Base-by-base conservation (phyloP, 2,113 vertebrate species). In the Larimichthys polyactis region DNA sequence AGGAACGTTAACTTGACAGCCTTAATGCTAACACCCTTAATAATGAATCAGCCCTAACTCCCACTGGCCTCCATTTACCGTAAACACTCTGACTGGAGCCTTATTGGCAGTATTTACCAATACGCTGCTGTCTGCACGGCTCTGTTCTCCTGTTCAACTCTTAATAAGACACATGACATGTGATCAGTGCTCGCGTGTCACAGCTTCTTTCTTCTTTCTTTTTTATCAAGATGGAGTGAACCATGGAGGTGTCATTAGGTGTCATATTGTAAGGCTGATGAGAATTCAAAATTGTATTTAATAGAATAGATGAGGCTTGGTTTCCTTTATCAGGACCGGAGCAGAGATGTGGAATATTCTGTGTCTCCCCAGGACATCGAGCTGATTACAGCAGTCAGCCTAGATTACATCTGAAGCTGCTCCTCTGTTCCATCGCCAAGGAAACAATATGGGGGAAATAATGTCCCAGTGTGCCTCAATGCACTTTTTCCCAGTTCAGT, bases 11-110 rank as follows among this genome's bases (percentile, higher is more conserved):
- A 84, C 82, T 81, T 89, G 90, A 93, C 81, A 70, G 74, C 74
- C 77, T 79, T 88, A 89, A 90, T 75, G 84, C 88, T 90, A 91
- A 85, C 85, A 75, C 77, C 78, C 81, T 90, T 92, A 87, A 92
- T 91, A 91, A 92, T 90, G 76, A 87, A 88, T 92, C 80, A 87
- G 73, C 57, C 58, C 48, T 1, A 14, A 40, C 81, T 85, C 72
- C 73, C 78, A 43, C 29, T 59, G 81, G 79, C 46, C 80, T 78
- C 66, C 51, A 68, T 85, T 82, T 74, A 83, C 83, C 2, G 43
- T 79, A 72, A 75, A 83, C 66, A 48, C 75, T 71, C 71, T 85
- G 72, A 49, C 27, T 24, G 66, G 81, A 68, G 79, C 59, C 51
- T 76, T 73, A 68, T 55, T 78, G 71, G 52, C 68, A 69, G 46